phyloP scores from a whole-genome alignment of 2,797 vertebrate species.

The Enoplosus armatus region DNA sequence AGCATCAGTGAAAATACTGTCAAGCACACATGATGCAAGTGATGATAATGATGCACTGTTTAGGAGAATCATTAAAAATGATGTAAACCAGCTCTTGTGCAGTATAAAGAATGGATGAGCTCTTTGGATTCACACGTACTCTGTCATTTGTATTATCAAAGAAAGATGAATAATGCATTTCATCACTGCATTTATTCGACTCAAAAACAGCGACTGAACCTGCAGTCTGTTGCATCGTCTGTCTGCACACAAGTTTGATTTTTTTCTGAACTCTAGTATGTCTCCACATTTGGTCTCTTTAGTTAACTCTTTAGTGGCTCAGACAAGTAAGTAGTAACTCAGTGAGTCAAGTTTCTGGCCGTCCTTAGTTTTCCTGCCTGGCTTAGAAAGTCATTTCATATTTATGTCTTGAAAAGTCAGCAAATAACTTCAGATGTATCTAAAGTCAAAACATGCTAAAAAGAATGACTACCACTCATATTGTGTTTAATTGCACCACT shows the following conservation, averaged over 20 bases:
- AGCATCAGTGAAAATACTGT: background rate
- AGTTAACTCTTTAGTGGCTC: no score
- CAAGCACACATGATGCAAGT: no score
- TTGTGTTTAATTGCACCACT: background rate
- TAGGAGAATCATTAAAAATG: constrained; percentile 1
- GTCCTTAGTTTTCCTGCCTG: background rate
- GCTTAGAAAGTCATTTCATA: background rate
- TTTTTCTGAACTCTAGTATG: no score
- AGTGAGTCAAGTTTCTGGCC: no score
- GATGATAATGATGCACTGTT: constrained; percentile 1
- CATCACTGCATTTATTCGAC: constrained; percentile 10
- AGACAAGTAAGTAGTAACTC: no score
- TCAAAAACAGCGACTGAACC: constrained; percentile 24
- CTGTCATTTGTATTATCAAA: constrained; percentile 14
- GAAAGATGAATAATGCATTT: constrained; percentile 40
- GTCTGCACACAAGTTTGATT: no score
- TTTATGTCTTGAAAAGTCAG: background rate
- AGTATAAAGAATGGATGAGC: constrained; percentile 1
- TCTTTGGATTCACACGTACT: constrained; percentile 4
- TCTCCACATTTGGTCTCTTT: no score
- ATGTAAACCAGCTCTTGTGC: constrained; percentile 1
- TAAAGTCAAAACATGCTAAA: background rate
- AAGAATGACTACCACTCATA: background rate
- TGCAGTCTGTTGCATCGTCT: background rate
- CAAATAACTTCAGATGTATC: background rate